These are phyloP conservation scores for Gephyroberyx darwinii DNA, from an alignment of 2,797 vertebrate species.

Conservation along the genomic window DNA sequence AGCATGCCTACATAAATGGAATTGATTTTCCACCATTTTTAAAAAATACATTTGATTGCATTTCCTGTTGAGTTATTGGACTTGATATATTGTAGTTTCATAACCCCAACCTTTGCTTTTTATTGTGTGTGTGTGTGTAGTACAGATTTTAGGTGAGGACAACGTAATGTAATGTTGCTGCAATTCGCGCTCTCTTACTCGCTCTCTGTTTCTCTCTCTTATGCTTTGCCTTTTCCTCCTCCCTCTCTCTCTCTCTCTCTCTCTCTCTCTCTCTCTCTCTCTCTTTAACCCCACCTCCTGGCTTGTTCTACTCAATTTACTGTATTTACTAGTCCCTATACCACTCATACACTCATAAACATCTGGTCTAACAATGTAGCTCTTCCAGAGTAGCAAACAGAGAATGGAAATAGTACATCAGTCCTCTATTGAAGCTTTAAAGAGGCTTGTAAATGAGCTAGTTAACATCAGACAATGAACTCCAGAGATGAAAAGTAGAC, in stretches of 20 bases:
- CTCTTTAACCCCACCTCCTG: background rate
- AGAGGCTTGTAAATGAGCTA: constrained; percentile 1
- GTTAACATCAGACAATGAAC: constrained; percentile 3
- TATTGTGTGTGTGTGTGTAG: background rate
- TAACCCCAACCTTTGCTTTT: constrained; percentile 12
- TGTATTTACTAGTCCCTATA: constrained; percentile 31
- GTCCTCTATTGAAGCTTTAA: constrained; percentile 2
- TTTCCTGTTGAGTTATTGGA: constrained; percentile 5
- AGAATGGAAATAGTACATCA: constrained; percentile 21
- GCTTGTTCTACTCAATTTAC: constrained; percentile 6
- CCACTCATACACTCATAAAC: constrained; percentile 41
- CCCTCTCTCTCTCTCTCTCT: background rate
- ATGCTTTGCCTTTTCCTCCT: background rate
- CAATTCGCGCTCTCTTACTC: background rate
- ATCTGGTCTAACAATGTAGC: constrained; percentile 19
- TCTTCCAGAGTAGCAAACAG: constrained; percentile 4
- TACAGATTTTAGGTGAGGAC: too few relatives aligned
- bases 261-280: background rate
- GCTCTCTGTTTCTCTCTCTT: background rate
- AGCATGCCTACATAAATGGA: constrained; percentile 33
- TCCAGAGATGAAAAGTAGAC: constrained; percentile 5
- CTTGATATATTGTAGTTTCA: constrained; percentile 7
- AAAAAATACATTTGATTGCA: constrained; percentile 40
- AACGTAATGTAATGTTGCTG: background rate
- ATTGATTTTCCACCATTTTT: constrained; percentile 56